Conservation (phyloP, 1,140 invertebrate species). For the Lordiphosa clarofinis region DNA sequence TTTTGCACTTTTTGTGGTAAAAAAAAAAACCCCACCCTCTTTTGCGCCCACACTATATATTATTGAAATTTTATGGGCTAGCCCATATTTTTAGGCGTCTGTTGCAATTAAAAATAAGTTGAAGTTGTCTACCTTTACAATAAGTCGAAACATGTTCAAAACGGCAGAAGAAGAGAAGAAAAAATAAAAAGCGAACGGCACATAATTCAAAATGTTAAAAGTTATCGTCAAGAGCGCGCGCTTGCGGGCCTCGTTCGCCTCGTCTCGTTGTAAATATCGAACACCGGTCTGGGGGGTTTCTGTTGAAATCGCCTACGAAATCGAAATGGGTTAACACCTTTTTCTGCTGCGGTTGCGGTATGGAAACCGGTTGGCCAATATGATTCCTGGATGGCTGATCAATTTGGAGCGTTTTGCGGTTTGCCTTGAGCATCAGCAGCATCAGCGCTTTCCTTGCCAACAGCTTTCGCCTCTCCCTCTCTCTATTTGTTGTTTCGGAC, state of each 20-base stretch:
- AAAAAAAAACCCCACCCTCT: slow-evolving; percentile 13
- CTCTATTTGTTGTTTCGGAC: not conserved
- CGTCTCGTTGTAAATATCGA: slow-evolving; percentile 11
- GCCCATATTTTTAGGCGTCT: slow-evolving; percentile 37
- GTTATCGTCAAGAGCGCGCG: slow-evolving; percentile 71
- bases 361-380: slow-evolving; percentile 46
- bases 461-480: slow-evolving; percentile 3
- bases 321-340: slow-evolving; percentile 75
- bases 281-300: slow-evolving; percentile 22
- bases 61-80: slow-evolving; percentile 27
- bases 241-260: not conserved
- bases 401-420: slow-evolving; percentile 38
- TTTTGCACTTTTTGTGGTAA: slow-evolving; percentile 19
- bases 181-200: slow-evolving; percentile 67
- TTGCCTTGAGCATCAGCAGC: slow-evolving; percentile 58
- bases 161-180: slow-evolving; percentile 23
- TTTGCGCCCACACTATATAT: slow-evolving; percentile 16
- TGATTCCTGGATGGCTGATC: slow-evolving; percentile 5
- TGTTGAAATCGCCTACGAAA: slow-evolving; percentile 41
- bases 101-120: slow-evolving; percentile 75
- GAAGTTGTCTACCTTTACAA: slow-evolving; percentile 76
- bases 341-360: slow-evolving; percentile 15
- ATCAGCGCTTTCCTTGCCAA: not conserved
- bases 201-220: slow-evolving; percentile 78
- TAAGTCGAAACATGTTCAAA: slow-evolving; percentile 66